These are phyloP conservation scores for Tychaedon coryphoeus DNA, from an alignment of 2,113 vertebrate species.

Conservation along the genomic window DNA sequence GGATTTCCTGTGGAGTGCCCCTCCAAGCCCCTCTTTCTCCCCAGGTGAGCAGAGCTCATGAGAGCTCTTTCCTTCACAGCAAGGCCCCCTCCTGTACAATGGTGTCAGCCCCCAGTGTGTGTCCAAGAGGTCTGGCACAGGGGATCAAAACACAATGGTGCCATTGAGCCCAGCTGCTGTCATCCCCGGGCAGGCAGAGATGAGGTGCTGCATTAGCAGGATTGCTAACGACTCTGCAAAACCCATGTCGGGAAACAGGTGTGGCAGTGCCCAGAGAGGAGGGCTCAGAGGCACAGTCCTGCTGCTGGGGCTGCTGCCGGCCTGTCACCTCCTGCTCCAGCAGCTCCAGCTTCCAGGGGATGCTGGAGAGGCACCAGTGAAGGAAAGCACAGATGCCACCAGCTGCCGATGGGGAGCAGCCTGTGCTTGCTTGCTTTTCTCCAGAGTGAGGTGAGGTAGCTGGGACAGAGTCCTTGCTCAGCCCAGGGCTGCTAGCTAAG, in stretches of 20 bases:
- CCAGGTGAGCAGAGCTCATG: background rate
- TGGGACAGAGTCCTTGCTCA: background rate
- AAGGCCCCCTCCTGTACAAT: background rate
- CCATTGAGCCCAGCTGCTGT: background rate
- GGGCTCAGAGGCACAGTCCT: background rate
- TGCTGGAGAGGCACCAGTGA: background rate
- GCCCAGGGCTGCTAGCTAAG: background rate
- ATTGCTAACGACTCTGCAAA: background rate
- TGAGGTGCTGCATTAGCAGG: background rate
- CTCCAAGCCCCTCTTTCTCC: background rate
- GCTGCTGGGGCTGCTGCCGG: background rate
- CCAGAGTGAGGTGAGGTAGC: background rate
- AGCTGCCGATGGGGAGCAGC: accelerated
- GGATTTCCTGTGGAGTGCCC: background rate
- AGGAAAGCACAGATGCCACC: background rate
- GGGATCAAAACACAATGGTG: background rate
- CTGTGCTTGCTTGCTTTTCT: background rate
- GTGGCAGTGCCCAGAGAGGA: background rate
- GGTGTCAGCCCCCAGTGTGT: background rate
- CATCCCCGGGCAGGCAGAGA: background rate
- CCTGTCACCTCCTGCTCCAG: background rate
- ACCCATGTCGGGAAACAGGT: background rate
- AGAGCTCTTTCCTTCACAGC: background rate
- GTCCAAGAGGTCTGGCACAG: background rate
- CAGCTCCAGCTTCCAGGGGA: background rate